phyloP scores from a whole-genome alignment of 2,113 vertebrate species.

The Macaca fascicularis region T2T-MFA8v1.1 NC_088380.1:61338501-61339000 shows the following conservation, averaged over 20 bases:
- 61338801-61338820: not conserved
- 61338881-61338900: not conserved
- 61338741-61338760: not conserved
- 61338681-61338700: not conserved
- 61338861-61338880: not conserved
- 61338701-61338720: not conserved
- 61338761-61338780: not conserved
- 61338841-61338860: not conserved
- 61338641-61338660: not conserved
- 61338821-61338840: not conserved
- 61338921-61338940: not conserved
- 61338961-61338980: not conserved
- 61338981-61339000: not conserved
- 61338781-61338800: not conserved
- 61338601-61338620: not conserved
- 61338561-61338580: not conserved
- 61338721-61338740: not conserved
- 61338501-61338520: not conserved
- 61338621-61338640: not conserved
- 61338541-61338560: not conserved
- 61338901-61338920: not conserved
- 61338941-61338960: slow-evolving; percentile 32
- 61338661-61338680: not conserved
- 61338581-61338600: not conserved
- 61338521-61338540: not conserved